Percentiles rank a stretch among this genome's conserved stretches.
These are phyloP conservation scores for Cantharis rustica DNA, from an alignment of 2,888 invertebrate species.

Conservation along the genomic window DNA sequence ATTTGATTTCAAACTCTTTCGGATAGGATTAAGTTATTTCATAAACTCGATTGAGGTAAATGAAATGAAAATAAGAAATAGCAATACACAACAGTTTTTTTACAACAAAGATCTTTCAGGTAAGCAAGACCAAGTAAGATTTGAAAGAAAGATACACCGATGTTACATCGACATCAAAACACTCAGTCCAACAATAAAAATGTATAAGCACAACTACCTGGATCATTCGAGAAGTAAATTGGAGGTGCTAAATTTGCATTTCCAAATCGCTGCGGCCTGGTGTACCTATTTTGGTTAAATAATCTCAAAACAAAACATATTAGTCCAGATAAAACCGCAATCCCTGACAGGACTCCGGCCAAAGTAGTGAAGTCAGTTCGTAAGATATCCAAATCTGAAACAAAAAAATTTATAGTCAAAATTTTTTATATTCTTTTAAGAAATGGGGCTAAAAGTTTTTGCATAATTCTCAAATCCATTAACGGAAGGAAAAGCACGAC, in stretches of 20 bases:
- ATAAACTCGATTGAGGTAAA: background rate
- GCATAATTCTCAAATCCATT: background rate
- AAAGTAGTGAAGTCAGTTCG: constrained; percentile 83
- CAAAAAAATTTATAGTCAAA: constrained; percentile 4
- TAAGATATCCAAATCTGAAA: constrained; percentile 78
- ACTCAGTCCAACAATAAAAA: background rate
- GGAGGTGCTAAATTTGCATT: constrained; percentile 85
- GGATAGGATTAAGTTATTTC: background rate
- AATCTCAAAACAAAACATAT: constrained; percentile 88
- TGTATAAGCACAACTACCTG: constrained; percentile 65
- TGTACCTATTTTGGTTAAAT: constrained; percentile 70
- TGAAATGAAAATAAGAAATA: background rate
- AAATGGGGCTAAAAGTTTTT: background rate
- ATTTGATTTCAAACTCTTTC: background rate
- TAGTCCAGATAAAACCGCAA: constrained; percentile 82
- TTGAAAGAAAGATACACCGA: constrained; percentile 19
- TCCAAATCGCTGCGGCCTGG: constrained; percentile 73
- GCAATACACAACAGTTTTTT: background rate
- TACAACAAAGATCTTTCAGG: background rate
- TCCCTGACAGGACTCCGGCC: constrained; percentile 82
- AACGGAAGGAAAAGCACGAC: background rate
- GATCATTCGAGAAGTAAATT: constrained; percentile 83
- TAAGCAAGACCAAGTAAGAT: constrained; percentile 6
- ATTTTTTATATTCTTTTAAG: background rate
- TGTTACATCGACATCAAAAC: constrained; percentile 20